phyloP scores from a whole-genome alignment of 2,797 vertebrate species.

The Argentina silus region DNA sequence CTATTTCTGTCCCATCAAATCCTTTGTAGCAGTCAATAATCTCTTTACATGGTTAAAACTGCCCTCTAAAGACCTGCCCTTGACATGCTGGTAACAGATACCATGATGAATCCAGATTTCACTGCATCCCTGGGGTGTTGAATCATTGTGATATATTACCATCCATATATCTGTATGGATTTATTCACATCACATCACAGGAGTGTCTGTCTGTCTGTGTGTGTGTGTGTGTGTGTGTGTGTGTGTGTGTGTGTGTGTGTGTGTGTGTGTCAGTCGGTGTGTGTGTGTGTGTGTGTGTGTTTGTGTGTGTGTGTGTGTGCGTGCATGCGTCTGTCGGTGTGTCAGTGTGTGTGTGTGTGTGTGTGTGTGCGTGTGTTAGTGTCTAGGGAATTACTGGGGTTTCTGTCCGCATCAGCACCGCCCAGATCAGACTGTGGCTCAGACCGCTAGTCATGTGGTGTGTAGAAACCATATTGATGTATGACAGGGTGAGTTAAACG shows the following conservation, averaged over 20 bases:
- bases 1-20: background rate
- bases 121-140: background rate
- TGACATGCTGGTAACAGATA: background rate
- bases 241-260: too few relatives aligned
- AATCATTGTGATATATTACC: too few relatives aligned
- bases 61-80: background rate
- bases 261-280: too few relatives aligned
- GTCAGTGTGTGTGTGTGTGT: background rate
- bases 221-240: too few relatives aligned
- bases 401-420: constrained; percentile 41
- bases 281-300: too few relatives aligned
- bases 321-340: too few relatives aligned
- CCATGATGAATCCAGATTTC: background rate
- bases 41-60: background rate
- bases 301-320: too few relatives aligned
- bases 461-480: background rate
- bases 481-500: background rate
- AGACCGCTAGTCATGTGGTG: constrained; percentile 1
- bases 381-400: constrained; percentile 8
- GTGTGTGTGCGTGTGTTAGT: constrained; percentile 17
- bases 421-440: constrained; percentile 15
- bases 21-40: background rate
- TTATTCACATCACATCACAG: background rate
- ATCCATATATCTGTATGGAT: background rate
- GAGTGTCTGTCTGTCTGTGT: background rate